These are phyloP conservation scores for Scopus umbretta DNA, from an alignment of 2,113 vertebrate genomes.

Conservation along the genomic window DNA sequence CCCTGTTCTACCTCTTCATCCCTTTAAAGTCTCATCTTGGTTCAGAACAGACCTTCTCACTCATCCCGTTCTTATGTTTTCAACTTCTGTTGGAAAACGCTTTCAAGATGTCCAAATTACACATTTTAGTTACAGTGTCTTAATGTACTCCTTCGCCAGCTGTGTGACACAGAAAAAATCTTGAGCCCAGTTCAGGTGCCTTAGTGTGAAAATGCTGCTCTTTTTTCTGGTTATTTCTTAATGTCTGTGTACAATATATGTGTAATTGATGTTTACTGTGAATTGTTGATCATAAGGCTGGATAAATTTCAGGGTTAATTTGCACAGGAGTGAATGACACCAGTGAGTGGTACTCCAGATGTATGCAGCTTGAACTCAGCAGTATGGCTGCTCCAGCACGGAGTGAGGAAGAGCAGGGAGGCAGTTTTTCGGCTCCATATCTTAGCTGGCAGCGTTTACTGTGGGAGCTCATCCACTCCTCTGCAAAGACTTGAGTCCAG, in stretches of 20 bases:
- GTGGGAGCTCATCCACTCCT: background rate
- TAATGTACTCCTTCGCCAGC: background rate
- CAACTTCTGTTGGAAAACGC: background rate
- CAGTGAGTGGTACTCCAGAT: background rate
- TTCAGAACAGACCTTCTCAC: background rate
- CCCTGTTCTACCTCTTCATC: background rate
- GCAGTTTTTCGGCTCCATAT: background rate
- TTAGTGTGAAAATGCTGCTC: background rate
- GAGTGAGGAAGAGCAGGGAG: background rate
- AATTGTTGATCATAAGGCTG: background rate
- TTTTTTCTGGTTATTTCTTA: background rate
- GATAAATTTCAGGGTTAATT: background rate
- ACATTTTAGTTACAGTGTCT: background rate
- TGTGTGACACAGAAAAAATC: background rate
- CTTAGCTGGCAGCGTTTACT: background rate
- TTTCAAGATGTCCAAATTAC: background rate
- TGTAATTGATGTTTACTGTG: background rate
- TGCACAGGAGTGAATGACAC: background rate
- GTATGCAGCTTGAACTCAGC: background rate
- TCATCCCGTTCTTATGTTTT: background rate
- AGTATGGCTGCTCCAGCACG: background rate
- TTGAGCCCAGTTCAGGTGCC: background rate
- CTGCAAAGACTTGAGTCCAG: background rate
- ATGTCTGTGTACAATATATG: accelerated
- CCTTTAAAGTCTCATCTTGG: background rate